A percentile compares a stretch with the other conserved stretches of the same genome.
Conservation (phyloP, 2,797 vertebrate genomes). For the Harpagifer antarcticus region DNA sequence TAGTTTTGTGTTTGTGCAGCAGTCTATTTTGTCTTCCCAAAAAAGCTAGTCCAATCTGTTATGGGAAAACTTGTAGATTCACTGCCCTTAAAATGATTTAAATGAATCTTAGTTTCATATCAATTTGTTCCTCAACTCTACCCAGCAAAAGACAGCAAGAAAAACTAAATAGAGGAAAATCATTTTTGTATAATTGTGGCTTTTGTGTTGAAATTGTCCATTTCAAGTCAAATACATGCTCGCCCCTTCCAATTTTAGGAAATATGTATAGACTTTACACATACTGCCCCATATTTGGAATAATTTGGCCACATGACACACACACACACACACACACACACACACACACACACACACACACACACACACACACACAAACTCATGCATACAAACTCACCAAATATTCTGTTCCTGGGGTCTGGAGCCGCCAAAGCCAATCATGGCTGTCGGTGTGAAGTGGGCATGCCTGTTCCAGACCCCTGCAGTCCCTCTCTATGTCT, state of each 20-base stretch:
- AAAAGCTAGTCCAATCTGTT: neutral
- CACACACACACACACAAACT: slow-evolving; percentile 18
- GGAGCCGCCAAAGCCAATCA: slow-evolving; percentile 89
- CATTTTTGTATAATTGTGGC: neutral
- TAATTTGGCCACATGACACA: slow-evolving; percentile 80
- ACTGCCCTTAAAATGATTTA: neutral
- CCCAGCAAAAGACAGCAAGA: neutral
- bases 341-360: neutral
- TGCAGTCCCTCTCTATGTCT: slow-evolving; percentile 71
- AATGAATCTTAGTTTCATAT: neutral
- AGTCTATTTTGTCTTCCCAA: neutral
- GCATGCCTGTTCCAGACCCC: slow-evolving; percentile 79
- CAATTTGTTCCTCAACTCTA: neutral
- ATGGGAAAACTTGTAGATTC: neutral
- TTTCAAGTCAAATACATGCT: neutral
- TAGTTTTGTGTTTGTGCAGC: neutral
- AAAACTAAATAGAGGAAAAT: neutral
- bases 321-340: slow-evolving; percentile 3
- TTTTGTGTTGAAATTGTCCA: too few species aligned
- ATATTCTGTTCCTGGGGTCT: slow-evolving; percentile 83
- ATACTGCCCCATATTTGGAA: slow-evolving; percentile 82
- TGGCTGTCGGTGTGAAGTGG: slow-evolving; percentile 86
- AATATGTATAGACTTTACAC: slow-evolving; percentile 62
- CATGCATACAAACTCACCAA: slow-evolving; percentile 61
- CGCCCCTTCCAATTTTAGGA: slow-evolving; percentile 13